Evolutionary conservation across 2,113 vertebrate species (phyloP), one percentile per base, ranked within the genome.

Genomic region (Mustelus asterias): DNA sequence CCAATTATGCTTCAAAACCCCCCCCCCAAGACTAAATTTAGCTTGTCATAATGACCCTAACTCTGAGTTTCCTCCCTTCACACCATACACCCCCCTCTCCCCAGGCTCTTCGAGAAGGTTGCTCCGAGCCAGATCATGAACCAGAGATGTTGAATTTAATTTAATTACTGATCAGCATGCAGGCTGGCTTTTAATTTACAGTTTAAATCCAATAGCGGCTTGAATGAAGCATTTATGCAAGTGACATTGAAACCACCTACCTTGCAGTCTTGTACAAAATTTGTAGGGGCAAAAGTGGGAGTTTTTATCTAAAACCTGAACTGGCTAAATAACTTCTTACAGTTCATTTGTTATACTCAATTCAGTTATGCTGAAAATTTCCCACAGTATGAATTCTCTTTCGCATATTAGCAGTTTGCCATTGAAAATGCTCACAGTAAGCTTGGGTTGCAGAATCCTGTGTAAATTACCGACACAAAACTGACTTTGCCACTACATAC

Each of bases 131-230:
- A 63, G 88, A 63, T 94, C 41, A 70, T 94, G 67, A 69, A 94
- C 41, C 24, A 48, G 22, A 29, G 37, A 48, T n/a, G 10, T 94
- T 92, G 41, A 83, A 83, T 44, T 60, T 90, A 65, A 94, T 94
- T 63, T 70, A 94, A 70, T 94, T 94, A 94, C 93, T 92, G 54
- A 16, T 92, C 54, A 63, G 88, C 88, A 94, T 69, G 93, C 67
- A 41, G 93, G 10, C 88, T 70, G 37, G 48, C 67, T 94, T 94
- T 70, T 94, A 94, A 94, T 94, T 94, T 94, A 94, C 37, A 70
- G 37, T 69, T 70, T 48, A 69, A 94, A 94, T 70, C 65, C 24
- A 70, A 24, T 70, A 3, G 93, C 70, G 65, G 70, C 70, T 70
- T 94, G 65, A 37, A 94, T 70, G n/a, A 94, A 70, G 37, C 67